These are phyloP conservation scores for Alviniconcha strummeri DNA, from an alignment of 2,888 invertebrate genomes.

Conservation along the genomic window DNA sequence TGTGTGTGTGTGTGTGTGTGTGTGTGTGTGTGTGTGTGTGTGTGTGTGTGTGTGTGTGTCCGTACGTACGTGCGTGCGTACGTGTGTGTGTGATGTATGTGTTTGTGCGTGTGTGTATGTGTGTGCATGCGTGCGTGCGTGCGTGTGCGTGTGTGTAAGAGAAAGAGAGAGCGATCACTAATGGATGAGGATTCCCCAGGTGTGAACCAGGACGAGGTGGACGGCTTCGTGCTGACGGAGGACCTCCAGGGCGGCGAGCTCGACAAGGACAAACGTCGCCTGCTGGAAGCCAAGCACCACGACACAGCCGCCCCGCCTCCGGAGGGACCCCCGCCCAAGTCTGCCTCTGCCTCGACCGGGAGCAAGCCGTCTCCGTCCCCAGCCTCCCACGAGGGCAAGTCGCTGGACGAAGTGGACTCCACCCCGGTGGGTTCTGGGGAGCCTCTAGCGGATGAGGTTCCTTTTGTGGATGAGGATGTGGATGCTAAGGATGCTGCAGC, in stretches of 20 bases:
- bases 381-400: no score
- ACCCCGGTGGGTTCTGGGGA: no score
- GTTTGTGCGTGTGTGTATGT: background rate
- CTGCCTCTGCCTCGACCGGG: no score
- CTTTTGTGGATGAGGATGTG: no score
- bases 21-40: background rate
- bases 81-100: background rate
- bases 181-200: background rate
- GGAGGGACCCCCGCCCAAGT: no score
- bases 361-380: no score
- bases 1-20: background rate
- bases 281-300: no score
- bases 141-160: background rate
- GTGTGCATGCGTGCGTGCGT: background rate
- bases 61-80: background rate
- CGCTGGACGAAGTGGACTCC: no score
- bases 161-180: background rate
- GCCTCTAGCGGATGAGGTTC: no score
- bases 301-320: no score
- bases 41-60: background rate
- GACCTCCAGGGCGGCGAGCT: background rate
- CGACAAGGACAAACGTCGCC: no score
- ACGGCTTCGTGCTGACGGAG: constrained; percentile 20
- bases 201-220: constrained; percentile 14
- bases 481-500: no score